Base-by-base conservation (phyloP, 2,113 vertebrate species). In the Aphyosemion australe region DNA sequence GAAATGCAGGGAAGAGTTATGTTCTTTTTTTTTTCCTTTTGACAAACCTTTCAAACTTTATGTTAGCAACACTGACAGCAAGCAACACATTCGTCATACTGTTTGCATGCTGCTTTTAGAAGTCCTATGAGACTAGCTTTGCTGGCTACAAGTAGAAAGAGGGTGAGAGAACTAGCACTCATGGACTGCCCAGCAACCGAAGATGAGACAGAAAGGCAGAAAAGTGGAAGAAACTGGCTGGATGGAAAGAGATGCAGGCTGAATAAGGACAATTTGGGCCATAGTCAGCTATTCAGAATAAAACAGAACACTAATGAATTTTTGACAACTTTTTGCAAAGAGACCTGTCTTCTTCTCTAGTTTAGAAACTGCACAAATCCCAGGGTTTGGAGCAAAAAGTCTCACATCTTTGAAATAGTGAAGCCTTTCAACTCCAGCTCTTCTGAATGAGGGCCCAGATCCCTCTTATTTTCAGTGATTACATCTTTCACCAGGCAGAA, bases 71-170 rank as follows among this genome's bases (percentile, higher is more conserved):
- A 60, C 68, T 16, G 78, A 74, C 78, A 53, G 70, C 76, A 62
- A 72, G 81, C 70, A 79, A 78, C 72, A 69, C 75, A 74, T 85
- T 80, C 55, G 64, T 87, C 83, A 84, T 21, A 58, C 68, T 76
- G 79, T 77, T 84, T 19, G 53, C 73, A 65, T 78, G 49, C 69
- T 71, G 82, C 85, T 84, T 80, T 89, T 77, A 83, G 74, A 79
- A 76, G 59, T 70, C 85, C 85, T 84, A 34, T 55, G 82, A 86
- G 85, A 78, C 57, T 6, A 20, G 47, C 52, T 75, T 8, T 52
- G 74, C 68, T 61, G 47, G 62, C 56, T 62, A 37, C 65, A n/a
- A 34, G 69, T 12, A 56, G 45, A 19, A 18, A 55, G 43, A 43
- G 42, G 34, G 45, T 61, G 48, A 41, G 34, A 13, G 19, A 18